Conservation (phyloP, 23 tunicate species). For the Halocynthia roretzi region DNA sequence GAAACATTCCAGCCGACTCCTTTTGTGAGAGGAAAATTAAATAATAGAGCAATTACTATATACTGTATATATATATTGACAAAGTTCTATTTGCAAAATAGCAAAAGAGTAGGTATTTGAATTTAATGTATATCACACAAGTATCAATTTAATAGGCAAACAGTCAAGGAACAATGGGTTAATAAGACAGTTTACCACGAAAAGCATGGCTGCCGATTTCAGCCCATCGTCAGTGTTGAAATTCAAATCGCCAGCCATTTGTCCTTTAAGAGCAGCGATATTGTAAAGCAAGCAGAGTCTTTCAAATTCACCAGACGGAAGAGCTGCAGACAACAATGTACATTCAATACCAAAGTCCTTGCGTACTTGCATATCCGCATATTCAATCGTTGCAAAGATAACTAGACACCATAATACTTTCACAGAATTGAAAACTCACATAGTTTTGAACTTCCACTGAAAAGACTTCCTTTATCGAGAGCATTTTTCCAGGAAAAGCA, state of each 20-base stretch:
- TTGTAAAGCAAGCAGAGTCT: conserved; percentile 73
- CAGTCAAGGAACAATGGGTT: neutral
- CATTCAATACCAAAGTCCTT: too few relatives aligned
- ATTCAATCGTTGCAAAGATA: neutral
- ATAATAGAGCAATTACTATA: too few relatives aligned
- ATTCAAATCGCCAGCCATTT: conserved; percentile 75
- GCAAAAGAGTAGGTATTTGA: neutral
- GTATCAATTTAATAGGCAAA: neutral
- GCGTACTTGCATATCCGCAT: neutral
- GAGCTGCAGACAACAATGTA: neutral
- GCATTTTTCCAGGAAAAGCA: conserved; percentile 84
- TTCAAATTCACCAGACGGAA: conserved; percentile 74
- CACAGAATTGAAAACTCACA: conserved; percentile 25
- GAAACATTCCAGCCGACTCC: conserved; percentile 88
- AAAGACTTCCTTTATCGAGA: conserved; percentile 62
- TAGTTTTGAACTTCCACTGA: conserved; percentile 68
- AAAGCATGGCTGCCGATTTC: conserved; percentile 80
- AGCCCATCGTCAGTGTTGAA: conserved; percentile 87
- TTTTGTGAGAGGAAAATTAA: neutral
- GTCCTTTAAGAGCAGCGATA: conserved; percentile 83
- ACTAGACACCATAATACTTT: neutral
- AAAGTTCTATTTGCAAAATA: neutral
- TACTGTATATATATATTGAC: too few relatives aligned
- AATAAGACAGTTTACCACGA: conserved; percentile 35
- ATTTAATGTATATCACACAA: neutral